Evolutionary conservation across 2,797 vertebrate species (phyloP), one percentile per base, ranked within the genome.

Genomic region (Pterois miles): DNA sequence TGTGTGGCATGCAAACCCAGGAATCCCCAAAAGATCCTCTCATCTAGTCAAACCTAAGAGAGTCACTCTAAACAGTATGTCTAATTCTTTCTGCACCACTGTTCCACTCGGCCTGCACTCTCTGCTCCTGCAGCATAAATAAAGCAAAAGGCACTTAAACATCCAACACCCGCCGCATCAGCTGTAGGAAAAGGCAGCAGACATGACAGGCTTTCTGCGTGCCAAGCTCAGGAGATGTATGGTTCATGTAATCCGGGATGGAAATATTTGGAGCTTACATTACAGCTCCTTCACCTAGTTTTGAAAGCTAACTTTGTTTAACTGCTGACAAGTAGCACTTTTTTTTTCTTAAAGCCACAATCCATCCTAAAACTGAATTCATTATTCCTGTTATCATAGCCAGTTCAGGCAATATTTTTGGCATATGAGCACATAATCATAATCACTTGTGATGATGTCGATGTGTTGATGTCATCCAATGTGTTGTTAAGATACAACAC

Each of bases 81-180:
- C 48, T 81, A 71, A 81, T 82, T 70, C 62, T 70, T 76, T 84
- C 52, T 71, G 73, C 77, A 40, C 40, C 57, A 9, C 62, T 16
- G 63, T 64, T 50, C 67, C 66, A 8, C 73, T 78, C 68, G 20
- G 27, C 54, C 54, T 40, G 69, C 78, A 68, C 78, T 59, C 71
- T 70, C 68, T 40, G 0, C 75, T 67, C 31, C 25, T 59, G 75
- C 78, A 54, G 34, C 76, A 88, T 88, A 93, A 95, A 3, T 94
- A 96, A 76, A 93, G 94, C 84, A 95, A 94, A 1, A 91, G 80
- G 85, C 83, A 82, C 89, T 88, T 88, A 73, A 88, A 86, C 72
- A 73, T 80, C 84, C 65, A 81, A 78, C 78, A 64, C 75, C 79
- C 23, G 27, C 71, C 4, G 34, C 72, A 72, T 81, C 71, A 80